phyloP scores from a whole-genome alignment of 2,888 invertebrate species.

The Scaptomyza parva region DNA sequence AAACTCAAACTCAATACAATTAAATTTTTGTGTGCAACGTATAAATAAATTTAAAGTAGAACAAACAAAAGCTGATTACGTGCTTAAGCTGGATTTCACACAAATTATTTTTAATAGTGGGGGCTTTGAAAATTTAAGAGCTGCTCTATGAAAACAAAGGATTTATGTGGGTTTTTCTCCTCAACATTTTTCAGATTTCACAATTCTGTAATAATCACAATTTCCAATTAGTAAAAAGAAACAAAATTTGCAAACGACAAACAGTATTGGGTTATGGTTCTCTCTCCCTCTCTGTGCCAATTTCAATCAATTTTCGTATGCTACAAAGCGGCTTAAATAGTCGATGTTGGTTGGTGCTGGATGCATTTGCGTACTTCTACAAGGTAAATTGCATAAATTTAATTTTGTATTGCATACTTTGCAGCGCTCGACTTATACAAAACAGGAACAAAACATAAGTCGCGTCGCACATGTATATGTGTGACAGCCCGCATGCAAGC shows the following conservation, averaged over 20 bases:
- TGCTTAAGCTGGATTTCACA: constrained; percentile 7
- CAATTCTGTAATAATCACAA: not conserved
- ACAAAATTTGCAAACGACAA: not conserved
- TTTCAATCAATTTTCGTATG: constrained; percentile 34
- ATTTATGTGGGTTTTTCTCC: no score
- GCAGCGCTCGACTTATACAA: constrained; percentile 27
- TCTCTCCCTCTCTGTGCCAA: not conserved
- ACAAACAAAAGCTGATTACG: constrained; percentile 23
- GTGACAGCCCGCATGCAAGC: constrained; percentile 61
- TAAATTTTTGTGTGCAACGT: constrained; percentile 54
- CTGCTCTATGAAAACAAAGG: not conserved
- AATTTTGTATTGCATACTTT: constrained; percentile 55
- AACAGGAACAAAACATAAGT: constrained; percentile 45
- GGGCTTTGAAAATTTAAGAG: not conserved
- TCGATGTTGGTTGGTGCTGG: constrained; percentile 30
- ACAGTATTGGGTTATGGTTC: not conserved
- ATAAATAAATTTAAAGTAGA: constrained; percentile 57
- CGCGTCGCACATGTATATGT: constrained; percentile 66
- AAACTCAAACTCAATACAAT: constrained; percentile 39
- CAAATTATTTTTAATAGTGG: constrained; percentile 9
- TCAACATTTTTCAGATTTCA: not conserved
- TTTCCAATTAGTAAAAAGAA: not conserved
- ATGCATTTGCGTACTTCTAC: constrained; percentile 43
- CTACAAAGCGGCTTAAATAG: constrained; percentile 38
- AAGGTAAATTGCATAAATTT: constrained; percentile 64